These are phyloP conservation scores for Platorchestia sp. DNA, from an alignment of 1,140 invertebrate species.

Conservation along the genomic window DNA sequence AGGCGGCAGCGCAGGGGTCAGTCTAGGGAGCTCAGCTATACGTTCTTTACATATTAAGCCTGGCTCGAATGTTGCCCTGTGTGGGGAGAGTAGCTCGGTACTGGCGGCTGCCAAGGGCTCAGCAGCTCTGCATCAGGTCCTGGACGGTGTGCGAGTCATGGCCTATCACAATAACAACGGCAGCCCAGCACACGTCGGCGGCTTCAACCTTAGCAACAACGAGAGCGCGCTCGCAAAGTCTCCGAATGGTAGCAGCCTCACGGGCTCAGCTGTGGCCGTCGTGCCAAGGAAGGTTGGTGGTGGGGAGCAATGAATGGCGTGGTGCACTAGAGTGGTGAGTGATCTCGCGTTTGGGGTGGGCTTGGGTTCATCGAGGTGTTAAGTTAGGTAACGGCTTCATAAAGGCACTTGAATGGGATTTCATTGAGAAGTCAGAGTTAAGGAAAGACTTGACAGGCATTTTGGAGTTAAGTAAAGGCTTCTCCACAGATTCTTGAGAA, in stretches of 20 bases:
- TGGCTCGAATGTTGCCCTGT: slow-evolving; percentile 14
- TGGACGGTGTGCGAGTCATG: background rate
- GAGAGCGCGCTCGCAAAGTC: background rate
- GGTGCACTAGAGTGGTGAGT: background rate
- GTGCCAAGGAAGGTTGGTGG: slow-evolving; percentile 48
- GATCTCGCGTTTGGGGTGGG: background rate
- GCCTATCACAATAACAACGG: slow-evolving; percentile 16
- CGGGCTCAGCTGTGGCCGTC: background rate
- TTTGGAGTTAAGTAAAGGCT: too few species aligned
- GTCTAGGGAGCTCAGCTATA: background rate
- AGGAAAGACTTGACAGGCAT: too few species aligned
- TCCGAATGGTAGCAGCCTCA: background rate
- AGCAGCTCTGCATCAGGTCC: background rate
- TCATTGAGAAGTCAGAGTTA: too few species aligned
- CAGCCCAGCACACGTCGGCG: background rate
- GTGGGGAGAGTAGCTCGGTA: slow-evolving; percentile 33
- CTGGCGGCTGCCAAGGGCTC: background rate
- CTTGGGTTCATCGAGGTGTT: background rate
- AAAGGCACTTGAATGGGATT: too few species aligned
- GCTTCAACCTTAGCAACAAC: slow-evolving; percentile 6
- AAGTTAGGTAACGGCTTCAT: too few species aligned
- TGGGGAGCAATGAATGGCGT: background rate
- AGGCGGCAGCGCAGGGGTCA: slow-evolving; percentile 32
- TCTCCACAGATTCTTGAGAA: too few species aligned
- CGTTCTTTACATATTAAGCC: slow-evolving; percentile 46